phyloP scores from a whole-genome alignment of 2,888 invertebrate genomes.

The Amblyjoppa fuscipennis region DNA sequence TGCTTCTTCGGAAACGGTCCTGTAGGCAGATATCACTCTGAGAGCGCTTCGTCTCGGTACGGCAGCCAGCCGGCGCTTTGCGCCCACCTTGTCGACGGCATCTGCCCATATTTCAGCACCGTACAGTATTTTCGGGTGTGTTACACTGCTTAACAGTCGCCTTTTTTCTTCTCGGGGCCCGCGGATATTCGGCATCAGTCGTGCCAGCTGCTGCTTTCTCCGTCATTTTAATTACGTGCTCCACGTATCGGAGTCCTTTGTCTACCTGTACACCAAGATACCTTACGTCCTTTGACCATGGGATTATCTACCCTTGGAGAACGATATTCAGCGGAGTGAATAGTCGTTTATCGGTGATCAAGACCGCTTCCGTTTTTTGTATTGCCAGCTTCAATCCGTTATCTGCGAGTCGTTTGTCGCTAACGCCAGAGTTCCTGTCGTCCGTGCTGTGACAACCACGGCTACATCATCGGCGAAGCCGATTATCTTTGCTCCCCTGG shows the following conservation, averaged over 20 bases:
- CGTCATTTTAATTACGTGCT: background rate
- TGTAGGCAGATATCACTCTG: background rate
- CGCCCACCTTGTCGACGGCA: no score
- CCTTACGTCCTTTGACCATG: background rate
- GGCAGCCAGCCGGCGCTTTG: background rate
- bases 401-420: no score
- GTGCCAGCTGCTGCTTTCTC: constrained; percentile 42
- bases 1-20: background rate
- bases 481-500: constrained; percentile 3
- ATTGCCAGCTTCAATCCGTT: constrained; percentile 25
- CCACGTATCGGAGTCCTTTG: background rate
- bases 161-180: constrained; percentile 56
- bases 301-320: background rate
- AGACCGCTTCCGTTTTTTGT: constrained; percentile 35
- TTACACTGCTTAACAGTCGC: constrained; percentile 47
- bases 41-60: background rate
- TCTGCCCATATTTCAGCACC: no score
- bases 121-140: constrained; percentile 38
- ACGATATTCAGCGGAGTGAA: background rate
- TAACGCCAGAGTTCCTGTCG: background rate
- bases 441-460: constrained; percentile 18
- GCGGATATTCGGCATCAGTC: constrained; percentile 66
- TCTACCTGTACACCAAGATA: constrained; percentile 2
- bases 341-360: background rate
- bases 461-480: background rate